Base-by-base conservation (phyloP, 1,140 invertebrate species). In the Agraylea sexmaculata region DNA sequence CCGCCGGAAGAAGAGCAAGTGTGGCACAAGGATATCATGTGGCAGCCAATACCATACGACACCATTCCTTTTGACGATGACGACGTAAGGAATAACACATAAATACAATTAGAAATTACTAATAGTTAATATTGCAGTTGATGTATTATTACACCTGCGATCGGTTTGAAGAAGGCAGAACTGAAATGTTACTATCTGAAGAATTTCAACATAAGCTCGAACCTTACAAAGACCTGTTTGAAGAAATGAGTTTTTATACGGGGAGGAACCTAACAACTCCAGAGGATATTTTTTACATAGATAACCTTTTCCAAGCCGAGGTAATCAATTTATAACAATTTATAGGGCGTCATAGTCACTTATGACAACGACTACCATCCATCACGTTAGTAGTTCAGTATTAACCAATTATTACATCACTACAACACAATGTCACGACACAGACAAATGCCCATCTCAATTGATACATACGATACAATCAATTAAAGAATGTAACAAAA, bases 31-130 rank as follows among this genome's bases (percentile, higher is more conserved):
- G 10, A 46, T 16, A 43, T 74, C 13, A 57, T 64, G 25, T 75
- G 73, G 73, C 71, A 74, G 51, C 73, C 73, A 0, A 60, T 74
- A 13, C 69, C 71, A 0, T 65, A 65, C 19, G 51, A 60, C 22
- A 73, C 68, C 2, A 25, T 57, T 11, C 55, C 59, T 17, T 52
- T 46, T 13, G 39, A 50, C 8, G 49, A 61, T 2, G 72, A 75
- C 44, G 61, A 66, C 45, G 72, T 74, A 53, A 64, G 59, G 28
- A 17, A 6, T 18, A 11, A 34, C 15, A 34, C 4, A 34, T 18
- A 34, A 13, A 34, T 15, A 11, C 16, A 4, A n/a, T 18, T 19
- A 18, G 32, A 34, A 42, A 17, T 25, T 27, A 18, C 15, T 23
- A 33, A 3, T 19, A 18, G 17, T 7, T 34, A 29, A 18, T 1